phyloP scores from a whole-genome alignment of 2,797 vertebrate genomes.

The Cuculus canorus region DNA sequence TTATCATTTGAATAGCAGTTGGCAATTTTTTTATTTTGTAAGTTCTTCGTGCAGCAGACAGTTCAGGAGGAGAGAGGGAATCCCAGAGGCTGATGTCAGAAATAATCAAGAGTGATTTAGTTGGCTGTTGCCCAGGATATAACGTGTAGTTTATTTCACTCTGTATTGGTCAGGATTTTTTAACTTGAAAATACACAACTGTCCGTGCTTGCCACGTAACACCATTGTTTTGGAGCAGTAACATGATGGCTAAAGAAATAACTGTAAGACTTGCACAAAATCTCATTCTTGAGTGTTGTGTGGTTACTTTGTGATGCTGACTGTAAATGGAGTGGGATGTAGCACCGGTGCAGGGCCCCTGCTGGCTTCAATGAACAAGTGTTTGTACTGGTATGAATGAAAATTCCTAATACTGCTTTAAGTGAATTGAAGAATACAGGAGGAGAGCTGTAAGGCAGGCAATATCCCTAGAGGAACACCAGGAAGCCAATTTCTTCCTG shows the following conservation, averaged over 20 bases:
- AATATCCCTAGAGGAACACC: background rate
- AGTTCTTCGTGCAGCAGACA: conserved; percentile 9
- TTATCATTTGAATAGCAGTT: conserved; percentile 69
- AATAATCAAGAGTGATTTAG: conserved; percentile 32
- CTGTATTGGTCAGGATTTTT: background rate
- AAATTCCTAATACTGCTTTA: background rate
- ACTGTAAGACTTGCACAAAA: background rate
- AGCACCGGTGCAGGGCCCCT: background rate
- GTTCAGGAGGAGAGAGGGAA: conserved; percentile 22
- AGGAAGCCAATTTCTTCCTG: background rate
- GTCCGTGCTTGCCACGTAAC: background rate
- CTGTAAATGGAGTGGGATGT: background rate
- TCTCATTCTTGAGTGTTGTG: rapidly evolving
- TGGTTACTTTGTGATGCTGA: background rate
- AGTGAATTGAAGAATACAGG: background rate
- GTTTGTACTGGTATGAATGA: background rate
- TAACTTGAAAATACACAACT: background rate
- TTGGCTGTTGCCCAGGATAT: background rate
- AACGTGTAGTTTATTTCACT: background rate
- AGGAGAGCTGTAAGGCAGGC: background rate
- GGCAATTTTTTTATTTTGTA: conserved; percentile 58
- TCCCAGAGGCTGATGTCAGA: conserved; percentile 53
- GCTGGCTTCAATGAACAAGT: background rate
- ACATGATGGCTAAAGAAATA: background rate
- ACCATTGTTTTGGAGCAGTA: background rate